These are phyloP conservation scores for Microvelia longipes DNA, from an alignment of 1,140 invertebrate species.

Conservation along the genomic window DNA sequence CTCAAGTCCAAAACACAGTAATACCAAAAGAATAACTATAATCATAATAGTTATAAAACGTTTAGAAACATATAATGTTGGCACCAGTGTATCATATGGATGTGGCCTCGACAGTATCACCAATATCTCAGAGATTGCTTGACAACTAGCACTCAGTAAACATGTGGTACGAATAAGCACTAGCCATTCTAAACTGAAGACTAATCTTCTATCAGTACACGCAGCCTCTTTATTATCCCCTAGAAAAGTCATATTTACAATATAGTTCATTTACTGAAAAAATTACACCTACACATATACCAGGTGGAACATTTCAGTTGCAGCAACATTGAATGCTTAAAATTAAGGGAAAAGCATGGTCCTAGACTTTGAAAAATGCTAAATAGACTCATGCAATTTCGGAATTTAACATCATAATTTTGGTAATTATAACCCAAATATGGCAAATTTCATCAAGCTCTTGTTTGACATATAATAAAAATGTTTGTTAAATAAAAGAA, in stretches of 20 bases:
- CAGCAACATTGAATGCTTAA: background rate
- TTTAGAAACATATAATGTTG: background rate
- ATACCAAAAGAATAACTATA: background rate
- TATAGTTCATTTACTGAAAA: background rate
- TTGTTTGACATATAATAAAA: no score
- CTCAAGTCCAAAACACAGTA: background rate
- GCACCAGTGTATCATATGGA: background rate
- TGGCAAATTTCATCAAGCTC: no score
- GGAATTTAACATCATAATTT: background rate
- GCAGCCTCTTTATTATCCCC: background rate
- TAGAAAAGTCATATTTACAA: background rate
- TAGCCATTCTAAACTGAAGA: background rate
- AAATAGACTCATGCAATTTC: background rate
- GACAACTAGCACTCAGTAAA: background rate
- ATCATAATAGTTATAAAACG: background rate
- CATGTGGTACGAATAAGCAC: background rate
- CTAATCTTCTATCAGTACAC: background rate
- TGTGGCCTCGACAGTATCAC: background rate
- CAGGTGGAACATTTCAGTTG: no score
- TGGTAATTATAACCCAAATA: background rate
- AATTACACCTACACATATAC: no score
- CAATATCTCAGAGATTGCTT: background rate
- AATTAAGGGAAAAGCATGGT: background rate
- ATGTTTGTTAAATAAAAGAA: no score
- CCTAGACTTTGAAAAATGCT: background rate